Percentiles rank a stretch among this genome's conserved stretches.
phyloP scores from a whole-genome alignment of 2,113 vertebrate species.

The Andinoacara biseriatus region DNA sequence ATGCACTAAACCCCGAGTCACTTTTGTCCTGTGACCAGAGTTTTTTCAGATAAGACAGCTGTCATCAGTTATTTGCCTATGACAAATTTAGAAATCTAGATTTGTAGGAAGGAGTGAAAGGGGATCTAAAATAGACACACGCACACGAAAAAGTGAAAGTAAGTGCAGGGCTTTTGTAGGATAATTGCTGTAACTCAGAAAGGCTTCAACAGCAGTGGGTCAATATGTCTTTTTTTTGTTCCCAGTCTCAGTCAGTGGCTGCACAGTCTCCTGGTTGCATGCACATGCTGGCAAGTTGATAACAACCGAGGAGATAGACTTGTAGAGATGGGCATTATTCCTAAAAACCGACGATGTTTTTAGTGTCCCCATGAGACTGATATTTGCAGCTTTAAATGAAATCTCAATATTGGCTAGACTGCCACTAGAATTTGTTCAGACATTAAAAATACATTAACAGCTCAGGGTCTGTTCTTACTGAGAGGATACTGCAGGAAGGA shows the following conservation, averaged over 20 bases:
- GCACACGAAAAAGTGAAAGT: too few relatives aligned
- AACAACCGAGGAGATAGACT: background rate
- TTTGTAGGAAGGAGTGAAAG: too few relatives aligned
- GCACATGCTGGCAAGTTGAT: too few relatives aligned
- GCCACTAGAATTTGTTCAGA: background rate
- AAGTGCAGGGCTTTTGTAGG: too few relatives aligned
- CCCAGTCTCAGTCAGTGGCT: too few relatives aligned
- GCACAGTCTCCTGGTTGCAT: too few relatives aligned
- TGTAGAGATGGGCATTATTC: constrained; percentile 1
- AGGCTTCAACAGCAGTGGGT: too few relatives aligned
- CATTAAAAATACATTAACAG: constrained; percentile 4
- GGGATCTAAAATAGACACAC: too few relatives aligned
- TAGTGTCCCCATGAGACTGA: background rate
- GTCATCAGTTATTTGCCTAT: background rate
- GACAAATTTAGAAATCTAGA: background rate
- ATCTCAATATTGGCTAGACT: background rate
- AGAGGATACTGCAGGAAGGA: background rate
- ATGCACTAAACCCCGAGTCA: background rate
- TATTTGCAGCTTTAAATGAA: background rate
- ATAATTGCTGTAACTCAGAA: too few relatives aligned
- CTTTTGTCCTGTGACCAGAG: background rate
- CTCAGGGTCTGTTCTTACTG: background rate
- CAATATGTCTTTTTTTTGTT: too few relatives aligned
- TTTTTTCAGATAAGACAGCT: background rate
- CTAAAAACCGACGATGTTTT: background rate